Evolutionary conservation across 2,797 vertebrate species (phyloP), one percentile per base, ranked within the genome.

Genomic region (Gymnoscopelus microlampas): DNA sequence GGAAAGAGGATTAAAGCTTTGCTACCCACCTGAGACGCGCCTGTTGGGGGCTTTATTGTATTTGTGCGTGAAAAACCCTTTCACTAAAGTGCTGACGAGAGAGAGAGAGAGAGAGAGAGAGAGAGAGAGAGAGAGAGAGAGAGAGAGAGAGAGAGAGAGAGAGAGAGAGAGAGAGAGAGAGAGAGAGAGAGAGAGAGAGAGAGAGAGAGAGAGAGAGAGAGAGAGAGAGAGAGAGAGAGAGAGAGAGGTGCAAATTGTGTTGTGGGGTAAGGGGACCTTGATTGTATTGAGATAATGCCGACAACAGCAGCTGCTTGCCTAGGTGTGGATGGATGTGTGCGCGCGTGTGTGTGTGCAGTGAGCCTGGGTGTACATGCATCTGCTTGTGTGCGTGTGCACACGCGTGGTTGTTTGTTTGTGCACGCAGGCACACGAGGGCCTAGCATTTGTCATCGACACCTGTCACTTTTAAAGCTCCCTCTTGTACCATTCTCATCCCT

Each of bases 31-130:
- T 86, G 88, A 90, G 88, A 92, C 59, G 83, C 84, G 83, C 84
- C 85, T 84, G 80, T 87, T 82, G 86, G 82, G 64, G 82, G 82
- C 79, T 89, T 89, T 88, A 89, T 89, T 87, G 86, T 90, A 85
- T 89, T 87, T 90, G 83, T 88, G 87, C 67, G 80, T 86, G 82
- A 87, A 91, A 90, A 89, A 80, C 85, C 84, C 82, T 87, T 89
- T 85, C 88, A 72, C 83, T 81, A 87, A 91, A 90, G 80, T 91
- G 92, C 90, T 91, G 90, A 92, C 88, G 71, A 89, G 77, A 81
- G 78, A 60, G 85, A 88, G 79, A 87, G 86, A 83, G 78, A 51
- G 29, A n/a, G 63, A 44, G 32, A 44, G n/a, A 57, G 56, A 49
- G 68, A 60, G n/a, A 19, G 58, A 15, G 32, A 79, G 82, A 35